Percentiles rank a stretch among this genome's conserved stretches.
Conservation (phyloP, 2,113 vertebrate species). For the Haplochromis vanheusdeni region DNA sequence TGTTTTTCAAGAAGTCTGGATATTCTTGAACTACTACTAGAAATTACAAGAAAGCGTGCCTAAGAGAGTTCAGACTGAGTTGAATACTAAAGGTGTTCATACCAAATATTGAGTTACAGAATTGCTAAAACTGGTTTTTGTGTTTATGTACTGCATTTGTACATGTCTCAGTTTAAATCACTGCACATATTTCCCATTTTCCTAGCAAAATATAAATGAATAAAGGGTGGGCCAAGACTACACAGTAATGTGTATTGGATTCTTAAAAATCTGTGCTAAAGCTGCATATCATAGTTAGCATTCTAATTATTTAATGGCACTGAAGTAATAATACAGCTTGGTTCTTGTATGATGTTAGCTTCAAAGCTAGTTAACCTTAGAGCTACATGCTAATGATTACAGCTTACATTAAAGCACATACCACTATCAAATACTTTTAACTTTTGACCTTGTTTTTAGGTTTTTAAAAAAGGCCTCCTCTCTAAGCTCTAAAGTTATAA, state of each 20-base stretch:
- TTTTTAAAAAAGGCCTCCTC: neutral
- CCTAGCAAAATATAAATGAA: neutral
- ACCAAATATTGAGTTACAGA: neutral
- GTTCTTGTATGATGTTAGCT: neutral
- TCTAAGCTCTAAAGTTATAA: neutral
- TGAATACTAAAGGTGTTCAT: neutral
- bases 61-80: neutral
- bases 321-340: neutral
- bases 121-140: neutral
- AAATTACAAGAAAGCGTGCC: neutral
- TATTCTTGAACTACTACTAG: neutral
- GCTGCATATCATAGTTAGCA: neutral
- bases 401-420: neutral
- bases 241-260: neutral
- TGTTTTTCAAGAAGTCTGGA: neutral
- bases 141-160: neutral
- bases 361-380: neutral
- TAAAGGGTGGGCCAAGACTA: neutral
- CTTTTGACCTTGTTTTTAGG: neutral
- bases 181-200: neutral
- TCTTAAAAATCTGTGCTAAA: neutral
- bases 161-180: neutral
- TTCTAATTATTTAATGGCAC: neutral
- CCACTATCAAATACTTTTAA: neutral
- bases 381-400: neutral